Evolutionary conservation across 2,888 invertebrate genomes (phyloP).

Genomic region (Dorcus hopei): DNA sequence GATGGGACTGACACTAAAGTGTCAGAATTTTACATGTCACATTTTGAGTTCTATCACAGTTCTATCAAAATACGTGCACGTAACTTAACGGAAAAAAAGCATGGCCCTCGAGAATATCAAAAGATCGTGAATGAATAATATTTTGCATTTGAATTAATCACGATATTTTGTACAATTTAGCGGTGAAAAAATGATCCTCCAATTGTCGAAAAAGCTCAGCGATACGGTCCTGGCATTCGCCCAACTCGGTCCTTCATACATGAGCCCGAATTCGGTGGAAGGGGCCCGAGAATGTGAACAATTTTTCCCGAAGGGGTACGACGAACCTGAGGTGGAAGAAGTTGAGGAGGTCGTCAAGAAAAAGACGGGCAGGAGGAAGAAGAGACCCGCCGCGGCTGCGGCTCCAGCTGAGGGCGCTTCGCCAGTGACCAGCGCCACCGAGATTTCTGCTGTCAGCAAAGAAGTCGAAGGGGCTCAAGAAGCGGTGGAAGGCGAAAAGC

Average conservation of each 20-base stretch:
- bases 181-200: constrained; percentile 65
- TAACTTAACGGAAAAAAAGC: no score
- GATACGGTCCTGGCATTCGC: constrained; percentile 63
- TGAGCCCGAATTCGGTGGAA: constrained; percentile 62
- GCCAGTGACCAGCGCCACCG: constrained; percentile 19
- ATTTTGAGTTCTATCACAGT: no score
- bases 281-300: constrained; percentile 62
- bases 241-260: constrained; percentile 64
- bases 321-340: constrained; percentile 51
- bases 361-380: constrained; percentile 56
- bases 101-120: no score
- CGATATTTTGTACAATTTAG: constrained; percentile 45
- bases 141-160: no score
- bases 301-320: constrained; percentile 69
- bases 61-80: no score
- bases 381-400: constrained; percentile 24
- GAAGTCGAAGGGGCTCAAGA: constrained; percentile 36
- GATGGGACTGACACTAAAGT: no score
- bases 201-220: constrained; percentile 62
- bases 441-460: constrained; percentile 12
- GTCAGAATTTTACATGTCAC: no score
- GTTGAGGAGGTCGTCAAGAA: constrained; percentile 46
- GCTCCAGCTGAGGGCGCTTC: constrained; percentile 17
- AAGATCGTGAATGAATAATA: no score
- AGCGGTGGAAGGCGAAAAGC: constrained; percentile 23